Conservation (phyloP, 2,113 vertebrate genomes). For the Tursiops truncatus region DNA sequence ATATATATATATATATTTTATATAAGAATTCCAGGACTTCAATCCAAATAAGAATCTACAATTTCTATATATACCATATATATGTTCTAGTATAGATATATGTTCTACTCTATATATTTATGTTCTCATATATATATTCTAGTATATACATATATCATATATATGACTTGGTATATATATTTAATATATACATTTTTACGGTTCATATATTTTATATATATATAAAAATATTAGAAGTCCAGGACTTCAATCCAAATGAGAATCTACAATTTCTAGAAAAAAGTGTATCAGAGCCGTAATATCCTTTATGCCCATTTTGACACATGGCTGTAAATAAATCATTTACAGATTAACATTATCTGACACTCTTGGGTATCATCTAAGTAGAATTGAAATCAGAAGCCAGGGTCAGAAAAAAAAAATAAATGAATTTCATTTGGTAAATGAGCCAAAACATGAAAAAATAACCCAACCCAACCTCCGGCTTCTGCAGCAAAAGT, state of each 20-base stretch:
- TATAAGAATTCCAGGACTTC: no score
- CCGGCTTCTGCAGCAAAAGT: neutral
- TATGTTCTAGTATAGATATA: no score
- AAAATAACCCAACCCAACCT: no score
- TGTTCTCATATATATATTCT: no score
- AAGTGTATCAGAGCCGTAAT: rapidly evolving
- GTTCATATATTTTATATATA: no score
- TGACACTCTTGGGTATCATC: rapidly evolving
- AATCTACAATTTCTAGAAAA: neutral
- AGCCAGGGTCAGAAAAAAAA: neutral
- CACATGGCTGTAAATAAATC: neutral
- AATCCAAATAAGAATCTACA: no score
- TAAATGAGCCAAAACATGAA: neutral
- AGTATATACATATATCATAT: no score
- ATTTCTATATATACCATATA: no score
- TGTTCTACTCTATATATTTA: no score
- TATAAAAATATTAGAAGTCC: neutral
- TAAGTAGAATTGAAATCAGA: neutral
- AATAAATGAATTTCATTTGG: rapidly evolving
- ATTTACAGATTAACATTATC: neutral
- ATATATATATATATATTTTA: no score
- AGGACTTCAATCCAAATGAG: neutral
- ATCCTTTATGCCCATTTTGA: rapidly evolving
- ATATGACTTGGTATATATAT: no score
- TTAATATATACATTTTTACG: no score